phyloP scores from a whole-genome alignment of 2,888 invertebrate species.

The Timema cristinae region DNA sequence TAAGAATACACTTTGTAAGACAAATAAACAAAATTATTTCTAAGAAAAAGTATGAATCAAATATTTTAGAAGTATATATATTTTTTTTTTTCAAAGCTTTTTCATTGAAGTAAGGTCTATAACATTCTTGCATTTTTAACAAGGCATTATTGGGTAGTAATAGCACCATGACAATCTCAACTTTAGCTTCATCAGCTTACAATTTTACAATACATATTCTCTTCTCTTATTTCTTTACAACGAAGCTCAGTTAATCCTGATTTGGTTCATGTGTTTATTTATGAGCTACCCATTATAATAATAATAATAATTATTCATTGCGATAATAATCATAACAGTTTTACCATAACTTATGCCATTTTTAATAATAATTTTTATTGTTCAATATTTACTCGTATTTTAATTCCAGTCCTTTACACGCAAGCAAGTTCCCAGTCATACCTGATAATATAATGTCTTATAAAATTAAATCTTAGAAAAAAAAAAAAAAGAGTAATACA shows the following conservation, averaged over 20 bases:
- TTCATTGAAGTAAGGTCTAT: too few relatives aligned
- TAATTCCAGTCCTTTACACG: background rate
- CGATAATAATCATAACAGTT: constrained; percentile 16
- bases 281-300: constrained; percentile 14
- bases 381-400: background rate
- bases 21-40: too few relatives aligned
- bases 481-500: too few relatives aligned
- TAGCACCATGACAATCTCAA: constrained; percentile 35
- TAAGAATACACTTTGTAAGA: too few relatives aligned
- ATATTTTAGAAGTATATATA: too few relatives aligned
- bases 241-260: constrained; percentile 30
- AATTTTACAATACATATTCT: constrained; percentile 27
- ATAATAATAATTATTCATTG: constrained; percentile 17
- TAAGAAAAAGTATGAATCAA: too few relatives aligned
- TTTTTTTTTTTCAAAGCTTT: too few relatives aligned
- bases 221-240: constrained; percentile 17
- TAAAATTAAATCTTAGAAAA: too few relatives aligned
- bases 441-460: too few relatives aligned
- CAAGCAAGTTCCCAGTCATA: constrained; percentile 18
- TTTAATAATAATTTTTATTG: constrained; percentile 9
- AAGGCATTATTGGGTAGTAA: constrained; percentile 34
- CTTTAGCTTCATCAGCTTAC: constrained; percentile 26
- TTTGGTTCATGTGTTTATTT: constrained; percentile 18
- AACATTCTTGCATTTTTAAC: constrained; percentile 33
- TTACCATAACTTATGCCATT: constrained; percentile 17